Percentiles rank a stretch among this genome's conserved stretches.
phyloP scores from a whole-genome alignment of 30 jellyfish, hydroid and myxozoan genomes.

The Aurelia sp. region DNA sequence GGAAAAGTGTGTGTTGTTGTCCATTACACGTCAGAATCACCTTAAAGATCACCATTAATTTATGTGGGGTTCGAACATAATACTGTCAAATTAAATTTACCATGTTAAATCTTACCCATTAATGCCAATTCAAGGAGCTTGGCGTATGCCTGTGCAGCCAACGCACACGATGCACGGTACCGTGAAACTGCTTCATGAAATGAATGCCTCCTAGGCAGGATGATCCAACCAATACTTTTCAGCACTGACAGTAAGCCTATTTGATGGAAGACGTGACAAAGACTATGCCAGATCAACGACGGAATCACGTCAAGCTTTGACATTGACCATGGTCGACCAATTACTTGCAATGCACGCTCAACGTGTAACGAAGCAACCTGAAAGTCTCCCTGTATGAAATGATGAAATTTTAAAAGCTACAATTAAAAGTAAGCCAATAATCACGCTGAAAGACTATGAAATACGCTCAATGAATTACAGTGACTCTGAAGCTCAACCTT shows the following conservation, averaged over 20 bases:
- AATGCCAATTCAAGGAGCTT: slow-evolving; percentile 42
- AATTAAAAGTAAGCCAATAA: too few relatives aligned
- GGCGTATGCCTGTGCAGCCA: slow-evolving; percentile 64
- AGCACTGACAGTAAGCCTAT: slow-evolving; percentile 55
- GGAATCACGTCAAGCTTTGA: slow-evolving; percentile 57
- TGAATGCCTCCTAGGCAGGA: slow-evolving; percentile 69
- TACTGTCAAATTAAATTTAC: too few relatives aligned
- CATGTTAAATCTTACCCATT: slow-evolving; percentile 22
- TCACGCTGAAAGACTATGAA: too few relatives aligned
- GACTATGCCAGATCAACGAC: slow-evolving; percentile 59
- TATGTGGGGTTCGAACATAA: too few relatives aligned
- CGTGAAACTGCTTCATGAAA: slow-evolving; percentile 33
- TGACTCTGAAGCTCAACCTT: too few relatives aligned
- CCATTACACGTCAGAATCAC: too few relatives aligned
- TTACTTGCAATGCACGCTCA: slow-evolving; percentile 67
- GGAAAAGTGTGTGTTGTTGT: too few relatives aligned
- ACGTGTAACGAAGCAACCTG: slow-evolving; percentile 23
- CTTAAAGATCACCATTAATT: too few relatives aligned
- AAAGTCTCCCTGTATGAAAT: slow-evolving; percentile 36
- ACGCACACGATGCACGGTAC: slow-evolving; percentile 40
- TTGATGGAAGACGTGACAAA: slow-evolving; percentile 55
- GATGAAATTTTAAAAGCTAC: background rate
- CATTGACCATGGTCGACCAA: slow-evolving; percentile 72
- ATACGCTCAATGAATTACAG: too few relatives aligned
- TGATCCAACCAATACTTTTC: slow-evolving; percentile 70